phyloP scores from a whole-genome alignment of 2,797 vertebrate genomes.

The Takifugu ocellatus region DNA sequence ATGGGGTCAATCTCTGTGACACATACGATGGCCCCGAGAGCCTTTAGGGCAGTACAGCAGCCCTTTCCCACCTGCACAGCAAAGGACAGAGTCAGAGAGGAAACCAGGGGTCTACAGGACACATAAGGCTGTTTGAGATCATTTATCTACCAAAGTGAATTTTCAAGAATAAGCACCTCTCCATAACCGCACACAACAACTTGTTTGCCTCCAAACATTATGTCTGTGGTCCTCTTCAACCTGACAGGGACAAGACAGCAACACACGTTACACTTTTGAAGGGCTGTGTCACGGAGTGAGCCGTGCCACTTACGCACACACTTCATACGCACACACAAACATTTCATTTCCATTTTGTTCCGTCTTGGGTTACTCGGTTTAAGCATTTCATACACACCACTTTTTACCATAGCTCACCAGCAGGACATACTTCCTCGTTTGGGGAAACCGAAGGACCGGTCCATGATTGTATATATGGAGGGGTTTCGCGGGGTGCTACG shows the following conservation, averaged over 20 bases:
- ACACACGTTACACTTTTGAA: constrained; percentile 11
- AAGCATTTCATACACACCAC: no score
- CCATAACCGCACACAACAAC: constrained; percentile 97
- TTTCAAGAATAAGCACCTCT: constrained; percentile 80
- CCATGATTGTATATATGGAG: no score
- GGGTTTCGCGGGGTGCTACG: no score
- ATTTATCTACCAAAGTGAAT: neutral
- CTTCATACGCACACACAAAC: no score
- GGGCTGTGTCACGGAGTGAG: no score
- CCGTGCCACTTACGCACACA: no score
- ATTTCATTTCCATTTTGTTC: no score
- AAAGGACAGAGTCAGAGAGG: constrained; percentile 7
- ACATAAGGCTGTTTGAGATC: constrained; percentile 8
- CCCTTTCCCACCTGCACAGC: constrained; percentile 91
- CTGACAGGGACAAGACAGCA: constrained; percentile 68
- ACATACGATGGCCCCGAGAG: constrained; percentile 92
- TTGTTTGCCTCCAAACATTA: constrained; percentile 99
- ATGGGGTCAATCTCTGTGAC: constrained; percentile 98
- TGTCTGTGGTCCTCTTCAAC: constrained; percentile 97
- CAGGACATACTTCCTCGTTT: no score
- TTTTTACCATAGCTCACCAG: no score
- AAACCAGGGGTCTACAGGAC: constrained; percentile 9
- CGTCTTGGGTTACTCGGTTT: no score
- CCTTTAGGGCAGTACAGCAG: constrained; percentile 95
- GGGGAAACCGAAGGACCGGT: no score